These are phyloP conservation scores for Raja brachyura DNA, from an alignment of 2,113 vertebrate genomes.

Conservation along the genomic window DNA sequence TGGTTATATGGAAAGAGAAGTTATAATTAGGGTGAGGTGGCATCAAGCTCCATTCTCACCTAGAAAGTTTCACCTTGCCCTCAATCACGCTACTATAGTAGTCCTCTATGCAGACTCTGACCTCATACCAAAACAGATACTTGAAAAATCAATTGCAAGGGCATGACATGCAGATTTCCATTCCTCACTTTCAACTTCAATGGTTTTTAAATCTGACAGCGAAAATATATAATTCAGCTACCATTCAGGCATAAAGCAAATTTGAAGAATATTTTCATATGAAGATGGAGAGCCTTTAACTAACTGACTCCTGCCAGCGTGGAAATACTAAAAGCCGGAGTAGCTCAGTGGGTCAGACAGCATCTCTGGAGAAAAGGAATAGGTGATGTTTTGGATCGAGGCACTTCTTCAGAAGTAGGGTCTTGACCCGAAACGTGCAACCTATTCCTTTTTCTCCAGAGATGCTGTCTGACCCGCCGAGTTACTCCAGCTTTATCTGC, in stretches of 20 bases:
- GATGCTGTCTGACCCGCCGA: no score
- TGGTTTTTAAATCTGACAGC: not conserved
- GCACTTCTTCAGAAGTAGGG: no score
- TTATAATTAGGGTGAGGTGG: not conserved
- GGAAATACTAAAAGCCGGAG: not conserved
- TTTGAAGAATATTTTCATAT: not conserved
- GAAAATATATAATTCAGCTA: not conserved
- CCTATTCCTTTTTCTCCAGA: no score
- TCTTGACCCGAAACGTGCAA: no score
- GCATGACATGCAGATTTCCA: not conserved
- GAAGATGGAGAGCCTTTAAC: not conserved
- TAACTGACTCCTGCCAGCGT: not conserved
- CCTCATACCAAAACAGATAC: slow-evolving; percentile 48
- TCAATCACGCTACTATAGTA: not conserved
- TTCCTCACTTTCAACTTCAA: not conserved
- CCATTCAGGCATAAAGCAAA: not conserved
- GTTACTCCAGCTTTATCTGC: no score
- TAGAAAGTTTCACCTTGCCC: not conserved
- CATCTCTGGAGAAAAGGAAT: no score
- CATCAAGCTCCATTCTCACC: not conserved
- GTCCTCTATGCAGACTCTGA: slow-evolving; percentile 42
- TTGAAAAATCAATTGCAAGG: slow-evolving; percentile 25
- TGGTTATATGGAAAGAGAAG: not conserved
- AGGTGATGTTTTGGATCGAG: no score
- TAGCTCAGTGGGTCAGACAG: no score